A percentile compares a stretch with the other conserved stretches of the same genome.
These are phyloP conservation scores for Drosophila ficusphila DNA, from an alignment of 1,140 invertebrate species.

Conservation along the genomic window DNA sequence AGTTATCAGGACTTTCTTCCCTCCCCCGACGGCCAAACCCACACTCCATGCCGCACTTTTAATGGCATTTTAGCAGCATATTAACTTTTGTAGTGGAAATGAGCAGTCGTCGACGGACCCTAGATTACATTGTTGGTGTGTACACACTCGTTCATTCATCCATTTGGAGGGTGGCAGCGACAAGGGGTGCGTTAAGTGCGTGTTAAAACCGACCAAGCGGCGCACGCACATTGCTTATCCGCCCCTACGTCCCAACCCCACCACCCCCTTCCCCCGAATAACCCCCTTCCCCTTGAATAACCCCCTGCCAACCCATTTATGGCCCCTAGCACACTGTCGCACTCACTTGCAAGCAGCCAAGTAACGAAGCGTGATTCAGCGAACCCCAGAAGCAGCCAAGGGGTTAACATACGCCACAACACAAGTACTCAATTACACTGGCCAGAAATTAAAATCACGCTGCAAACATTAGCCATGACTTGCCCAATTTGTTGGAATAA, in stretches of 20 bases:
- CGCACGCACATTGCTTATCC: slow-evolving; percentile 67
- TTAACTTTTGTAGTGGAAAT: slow-evolving; percentile 77
- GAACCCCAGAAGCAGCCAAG: slow-evolving; percentile 32
- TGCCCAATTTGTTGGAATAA: too few species aligned
- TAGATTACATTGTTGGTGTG: slow-evolving; percentile 63
- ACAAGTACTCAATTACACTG: slow-evolving; percentile 45
- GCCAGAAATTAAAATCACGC: not conserved
- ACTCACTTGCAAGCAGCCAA: slow-evolving; percentile 46
- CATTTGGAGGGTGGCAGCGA: not conserved
- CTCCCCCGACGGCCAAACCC: not conserved
- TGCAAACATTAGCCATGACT: too few species aligned
- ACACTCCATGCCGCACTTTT: slow-evolving; percentile 39
- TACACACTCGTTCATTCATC: slow-evolving; percentile 20
- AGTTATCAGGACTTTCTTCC: slow-evolving; percentile 61
- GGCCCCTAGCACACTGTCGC: slow-evolving; percentile 48
- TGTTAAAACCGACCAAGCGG: slow-evolving; percentile 70
- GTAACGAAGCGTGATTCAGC: slow-evolving; percentile 56
- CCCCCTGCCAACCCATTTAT: not conserved
- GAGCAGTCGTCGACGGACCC: slow-evolving; percentile 60
- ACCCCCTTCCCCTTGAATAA: not conserved
- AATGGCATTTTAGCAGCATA: slow-evolving; percentile 80
- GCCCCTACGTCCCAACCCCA: slow-evolving; percentile 3
- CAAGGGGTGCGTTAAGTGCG: slow-evolving; percentile 64
- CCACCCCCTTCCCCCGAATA: not conserved
- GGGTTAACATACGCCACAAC: slow-evolving; percentile 45